These are phyloP conservation scores for Eremophila alpestris DNA, from an alignment of 2,797 vertebrate species.

Conservation along the genomic window DNA sequence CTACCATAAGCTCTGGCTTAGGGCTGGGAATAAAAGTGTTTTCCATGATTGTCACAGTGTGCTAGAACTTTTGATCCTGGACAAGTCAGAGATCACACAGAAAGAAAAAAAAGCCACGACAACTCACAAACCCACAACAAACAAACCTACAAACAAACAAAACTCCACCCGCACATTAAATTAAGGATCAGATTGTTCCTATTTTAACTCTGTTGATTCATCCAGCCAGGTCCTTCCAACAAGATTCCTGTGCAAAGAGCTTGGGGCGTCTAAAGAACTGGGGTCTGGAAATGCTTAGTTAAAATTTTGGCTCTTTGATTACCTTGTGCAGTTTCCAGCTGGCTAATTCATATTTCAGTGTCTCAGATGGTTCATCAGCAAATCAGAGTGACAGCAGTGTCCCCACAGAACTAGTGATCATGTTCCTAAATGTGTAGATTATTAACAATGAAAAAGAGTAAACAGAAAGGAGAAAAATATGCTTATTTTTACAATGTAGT, in stretches of 20 bases:
- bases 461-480: neutral
- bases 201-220: neutral
- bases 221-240: neutral
- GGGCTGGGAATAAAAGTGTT: neutral
- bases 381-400: neutral
- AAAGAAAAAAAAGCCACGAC: neutral
- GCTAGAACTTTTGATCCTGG: neutral
- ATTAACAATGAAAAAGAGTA: neutral
- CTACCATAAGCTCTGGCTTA: neutral
- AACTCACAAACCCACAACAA: neutral
- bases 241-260: neutral
- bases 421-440: neutral
- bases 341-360: neutral
- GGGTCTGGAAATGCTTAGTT: neutral
- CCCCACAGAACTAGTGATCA: neutral
- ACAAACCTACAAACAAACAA: neutral
- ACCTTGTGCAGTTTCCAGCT: neutral
- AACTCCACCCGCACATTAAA: neutral
- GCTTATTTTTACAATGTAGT: neutral
- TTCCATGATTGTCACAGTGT: neutral
- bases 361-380: neutral
- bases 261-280: neutral
- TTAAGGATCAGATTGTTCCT: neutral
- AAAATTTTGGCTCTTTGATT: neutral
- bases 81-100: neutral